Conservation (phyloP, 2,797 vertebrate genomes). For the Cynopterus sphinx region DNA sequence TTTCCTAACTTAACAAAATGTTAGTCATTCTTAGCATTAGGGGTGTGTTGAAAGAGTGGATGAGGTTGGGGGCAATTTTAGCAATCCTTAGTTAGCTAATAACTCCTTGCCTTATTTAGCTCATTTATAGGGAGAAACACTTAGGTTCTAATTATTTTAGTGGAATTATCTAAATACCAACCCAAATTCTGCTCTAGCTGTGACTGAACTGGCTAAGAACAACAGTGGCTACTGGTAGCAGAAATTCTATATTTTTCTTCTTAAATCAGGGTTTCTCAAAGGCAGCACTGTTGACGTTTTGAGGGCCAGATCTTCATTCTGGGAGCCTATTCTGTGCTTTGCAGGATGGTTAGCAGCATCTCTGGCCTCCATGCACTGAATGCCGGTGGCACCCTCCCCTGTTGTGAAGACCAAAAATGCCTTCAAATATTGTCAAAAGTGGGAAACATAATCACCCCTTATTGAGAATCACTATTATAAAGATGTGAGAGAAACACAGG, state of each 20-base stretch:
- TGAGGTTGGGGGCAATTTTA: background rate
- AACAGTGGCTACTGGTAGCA: background rate
- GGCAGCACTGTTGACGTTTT: background rate
- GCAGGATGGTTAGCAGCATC: background rate
- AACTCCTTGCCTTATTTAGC: background rate
- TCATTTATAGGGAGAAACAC: constrained; percentile 13
- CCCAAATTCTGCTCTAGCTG: background rate
- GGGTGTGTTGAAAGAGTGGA: background rate
- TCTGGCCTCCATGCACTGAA: background rate
- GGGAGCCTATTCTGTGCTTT: background rate
- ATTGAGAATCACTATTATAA: background rate
- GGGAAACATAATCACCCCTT: background rate
- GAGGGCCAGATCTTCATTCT: background rate
- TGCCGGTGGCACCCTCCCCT: background rate
- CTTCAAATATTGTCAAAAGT: background rate
- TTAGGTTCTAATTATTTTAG: constrained; percentile 43
- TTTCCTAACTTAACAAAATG: constrained; percentile 37
- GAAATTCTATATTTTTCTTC: constrained; percentile 10
- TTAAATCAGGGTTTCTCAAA: background rate
- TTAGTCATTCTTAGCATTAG: constrained; percentile 23
- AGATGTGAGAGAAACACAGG: background rate
- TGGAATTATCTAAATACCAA: background rate
- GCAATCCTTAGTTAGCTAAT: constrained; percentile 40
- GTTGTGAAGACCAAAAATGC: background rate
- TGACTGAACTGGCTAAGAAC: background rate